These are phyloP conservation scores for Zonitis immaculata DNA, from an alignment of 2,888 invertebrate genomes.

Conservation along the genomic window DNA sequence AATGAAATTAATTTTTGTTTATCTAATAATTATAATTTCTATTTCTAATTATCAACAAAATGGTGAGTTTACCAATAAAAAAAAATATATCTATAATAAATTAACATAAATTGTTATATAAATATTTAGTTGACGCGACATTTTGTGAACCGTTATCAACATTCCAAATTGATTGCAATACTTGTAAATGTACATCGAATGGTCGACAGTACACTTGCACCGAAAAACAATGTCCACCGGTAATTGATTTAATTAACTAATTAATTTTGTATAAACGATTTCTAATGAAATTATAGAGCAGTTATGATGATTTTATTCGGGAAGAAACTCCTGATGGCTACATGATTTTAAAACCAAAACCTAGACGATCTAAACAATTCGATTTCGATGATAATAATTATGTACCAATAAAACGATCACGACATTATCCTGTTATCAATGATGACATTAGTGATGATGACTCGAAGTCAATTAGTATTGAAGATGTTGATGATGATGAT, in stretches of 20 bases:
- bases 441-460: not conserved
- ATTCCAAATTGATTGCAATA: constrained; percentile 46
- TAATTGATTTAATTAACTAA: not conserved
- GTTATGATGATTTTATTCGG: constrained; percentile 1
- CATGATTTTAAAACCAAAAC: constrained; percentile 7
- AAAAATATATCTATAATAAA: too few species aligned
- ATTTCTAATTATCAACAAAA: not conserved
- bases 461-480: not conserved
- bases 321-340: constrained; percentile 9
- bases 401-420: not conserved
- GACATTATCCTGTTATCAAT: not conserved
- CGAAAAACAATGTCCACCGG: constrained; percentile 40
- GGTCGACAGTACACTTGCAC: constrained; percentile 51
- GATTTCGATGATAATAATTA: constrained; percentile 4
- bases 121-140: constrained; percentile 25
- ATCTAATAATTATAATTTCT: too few species aligned
- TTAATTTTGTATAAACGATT: constrained; percentile 4
- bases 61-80: not conserved
- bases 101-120: too few species aligned
- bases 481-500: not conserved
- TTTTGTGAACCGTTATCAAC: constrained; percentile 34
- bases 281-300: not conserved
- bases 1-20: too few species aligned
- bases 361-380: not conserved
- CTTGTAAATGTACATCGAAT: constrained; percentile 50